Conservation (phyloP, 2,888 invertebrate species). For the Ophioninae sp. region DNA sequence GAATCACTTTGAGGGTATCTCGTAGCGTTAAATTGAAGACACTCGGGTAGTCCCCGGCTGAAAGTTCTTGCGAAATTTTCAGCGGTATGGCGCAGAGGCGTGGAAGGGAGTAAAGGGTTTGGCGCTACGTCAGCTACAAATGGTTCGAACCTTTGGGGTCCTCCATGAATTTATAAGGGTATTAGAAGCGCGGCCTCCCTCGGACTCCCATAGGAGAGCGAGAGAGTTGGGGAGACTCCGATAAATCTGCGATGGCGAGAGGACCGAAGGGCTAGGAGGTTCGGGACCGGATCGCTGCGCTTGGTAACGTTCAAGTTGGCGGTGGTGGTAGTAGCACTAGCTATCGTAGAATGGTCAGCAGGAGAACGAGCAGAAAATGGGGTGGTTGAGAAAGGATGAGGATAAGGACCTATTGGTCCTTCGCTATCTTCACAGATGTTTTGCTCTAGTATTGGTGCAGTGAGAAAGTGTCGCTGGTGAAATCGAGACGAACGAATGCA, state of each 20-base stretch:
- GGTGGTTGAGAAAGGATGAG: slow-evolving; percentile 21
- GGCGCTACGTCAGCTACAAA: slow-evolving; percentile 65
- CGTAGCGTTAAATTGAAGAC: slow-evolving; percentile 50
- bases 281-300: slow-evolving; percentile 63
- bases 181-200: slow-evolving; percentile 61
- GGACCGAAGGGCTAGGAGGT: slow-evolving; percentile 57
- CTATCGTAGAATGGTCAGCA: slow-evolving; percentile 55
- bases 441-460: slow-evolving; percentile 47
- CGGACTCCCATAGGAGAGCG: slow-evolving; percentile 16
- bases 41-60: slow-evolving; percentile 13
- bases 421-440: slow-evolving; percentile 52
- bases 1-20: slow-evolving; percentile 39
- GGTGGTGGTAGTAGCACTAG: slow-evolving; percentile 20
- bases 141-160: slow-evolving; percentile 63
- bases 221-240: slow-evolving; percentile 64
- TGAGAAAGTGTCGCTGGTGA: slow-evolving; percentile 60
- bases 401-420: slow-evolving; percentile 33
- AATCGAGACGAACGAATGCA: slow-evolving; percentile 58
- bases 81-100: neutral
- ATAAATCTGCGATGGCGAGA: slow-evolving; percentile 71
- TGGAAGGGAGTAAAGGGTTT: slow-evolving; percentile 13
- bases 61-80: slow-evolving; percentile 56
- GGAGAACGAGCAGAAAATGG: slow-evolving; percentile 30
- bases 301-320: slow-evolving; percentile 60
- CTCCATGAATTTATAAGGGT: slow-evolving; percentile 74